phyloP scores from a whole-genome alignment of 2,113 vertebrate species.

The Oncorhynchus gorbuscha region DNA sequence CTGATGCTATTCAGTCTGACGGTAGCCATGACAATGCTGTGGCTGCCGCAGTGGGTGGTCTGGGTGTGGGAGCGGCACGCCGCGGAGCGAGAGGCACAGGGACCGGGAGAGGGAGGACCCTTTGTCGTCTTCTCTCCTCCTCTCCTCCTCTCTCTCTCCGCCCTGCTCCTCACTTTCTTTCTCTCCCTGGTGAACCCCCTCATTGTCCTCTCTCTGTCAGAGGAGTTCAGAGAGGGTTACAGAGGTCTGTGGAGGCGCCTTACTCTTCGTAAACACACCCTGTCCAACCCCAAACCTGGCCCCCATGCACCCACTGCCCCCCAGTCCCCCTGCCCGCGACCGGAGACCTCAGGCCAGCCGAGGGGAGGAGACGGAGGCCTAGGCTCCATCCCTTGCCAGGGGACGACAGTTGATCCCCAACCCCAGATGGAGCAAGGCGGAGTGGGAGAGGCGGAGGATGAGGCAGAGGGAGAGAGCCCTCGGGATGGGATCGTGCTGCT shows the following conservation, averaged over 20 bases:
- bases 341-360: conserved; percentile 65
- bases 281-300: conserved; percentile 60
- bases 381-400: conserved; percentile 27
- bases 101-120: conserved; percentile 9
- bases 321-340: conserved; percentile 68
- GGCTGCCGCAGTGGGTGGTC: conserved; percentile 84
- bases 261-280: conserved; percentile 70
- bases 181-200: conserved; percentile 84
- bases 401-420: conserved; percentile 28
- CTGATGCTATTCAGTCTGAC: conserved; percentile 81
- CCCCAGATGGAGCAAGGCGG: conserved; percentile 31
- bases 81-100: conserved; percentile 52
- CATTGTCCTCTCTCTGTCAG: conserved; percentile 83
- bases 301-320: conserved; percentile 64
- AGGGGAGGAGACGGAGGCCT: conserved; percentile 50
- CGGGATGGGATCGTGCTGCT: conserved; percentile 78
- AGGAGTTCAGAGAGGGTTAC: conserved; percentile 84
- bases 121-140: conserved; percentile 64
- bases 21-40: conserved; percentile 76
- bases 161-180: conserved; percentile 81
- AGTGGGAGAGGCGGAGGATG: conserved; percentile 38
- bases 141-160: conserved; percentile 72
- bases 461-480: conserved; percentile 56
- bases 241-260: conserved; percentile 82
- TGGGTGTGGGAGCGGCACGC: conserved; percentile 84